Base-by-base conservation (phyloP, 2,113 vertebrate genomes). In the Heterotilapia buettikoferi region DNA sequence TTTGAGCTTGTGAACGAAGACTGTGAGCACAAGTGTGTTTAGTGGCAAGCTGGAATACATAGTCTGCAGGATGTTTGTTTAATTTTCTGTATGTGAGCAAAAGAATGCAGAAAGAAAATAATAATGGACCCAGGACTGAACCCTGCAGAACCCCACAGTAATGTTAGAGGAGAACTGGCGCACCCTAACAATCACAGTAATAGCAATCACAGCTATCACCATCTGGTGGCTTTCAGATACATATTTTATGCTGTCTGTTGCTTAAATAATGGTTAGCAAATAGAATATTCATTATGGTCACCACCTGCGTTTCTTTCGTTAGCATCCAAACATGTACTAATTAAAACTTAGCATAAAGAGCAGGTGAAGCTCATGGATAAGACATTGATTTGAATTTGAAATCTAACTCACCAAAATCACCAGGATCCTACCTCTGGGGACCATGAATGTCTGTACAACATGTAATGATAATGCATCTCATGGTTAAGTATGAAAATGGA, bases 61-160 rank as follows among this genome's bases (percentile, higher is more conserved):
- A 71, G 12, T 16, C 3, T 24, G 7, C 10, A 40, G 63, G 6
- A 13, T 1, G 33, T 21, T 38, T 68, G 33, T 21, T 68, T 71
- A 71, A 71, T 43, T 8, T 12, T 24, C 38, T 71, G 12, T 21
- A 21, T 40, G n/a, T 71, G 66, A 43, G 38, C 0, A 0, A 1
- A 43, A 14, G 2, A 47, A 29, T 47, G 40, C 40, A 47, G 68
- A 29, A 47, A 76, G 68, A 73, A 47, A 76, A 76, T 29, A 73
- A 26, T 29, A 29, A 47, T 76, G 40, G 14, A 45, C n/a, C 21
- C 14, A 29, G 40, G 68, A 45, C 21, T 73, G 68, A 73, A 1
- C 68, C 68, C 40, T 47, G 21, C 8, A 18, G 21, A 47, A 76
- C 14, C 40, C 24, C 68, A 76, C 40, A 47, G 68, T 45, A 73